Evolutionary conservation across 2,797 vertebrate species (phyloP).

Genomic region (Lepilemur ruficaudatus): DNA sequence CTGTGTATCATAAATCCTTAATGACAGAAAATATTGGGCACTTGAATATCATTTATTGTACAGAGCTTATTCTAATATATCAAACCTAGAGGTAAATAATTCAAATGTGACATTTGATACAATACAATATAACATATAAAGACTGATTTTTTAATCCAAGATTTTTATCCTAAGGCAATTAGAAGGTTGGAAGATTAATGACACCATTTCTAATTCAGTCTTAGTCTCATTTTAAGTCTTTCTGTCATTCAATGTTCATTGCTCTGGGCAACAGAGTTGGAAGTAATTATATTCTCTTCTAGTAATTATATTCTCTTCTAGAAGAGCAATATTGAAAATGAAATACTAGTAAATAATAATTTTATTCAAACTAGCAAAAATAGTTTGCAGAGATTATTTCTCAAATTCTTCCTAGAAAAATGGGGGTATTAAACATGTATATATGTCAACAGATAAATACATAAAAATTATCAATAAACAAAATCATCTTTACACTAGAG

Average conservation of each 20-base stretch:
- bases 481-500: not conserved
- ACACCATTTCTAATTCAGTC: not conserved
- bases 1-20: not conserved
- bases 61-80: not conserved
- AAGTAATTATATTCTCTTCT: not conserved
- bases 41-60: not conserved
- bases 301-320: constrained; percentile 1
- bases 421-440: not conserved
- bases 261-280: not conserved
- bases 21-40: not conserved
- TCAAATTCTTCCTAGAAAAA: constrained; percentile 16
- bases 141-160: not conserved
- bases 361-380: constrained; percentile 42
- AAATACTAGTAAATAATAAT: constrained; percentile 1
- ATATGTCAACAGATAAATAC: not conserved
- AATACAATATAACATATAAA: not conserved
- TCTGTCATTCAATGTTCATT: not conserved
- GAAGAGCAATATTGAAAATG: not conserved
- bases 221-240: not conserved
- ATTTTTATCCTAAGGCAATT: not conserved
- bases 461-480: not conserved
- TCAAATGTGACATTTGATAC: not conserved
- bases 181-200: not conserved
- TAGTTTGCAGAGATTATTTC: constrained; percentile 38
- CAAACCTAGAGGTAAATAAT: not conserved